Evolutionary conservation across 2,113 vertebrate genomes (phyloP).

Genomic region (Camelus dromedarius): DNA sequence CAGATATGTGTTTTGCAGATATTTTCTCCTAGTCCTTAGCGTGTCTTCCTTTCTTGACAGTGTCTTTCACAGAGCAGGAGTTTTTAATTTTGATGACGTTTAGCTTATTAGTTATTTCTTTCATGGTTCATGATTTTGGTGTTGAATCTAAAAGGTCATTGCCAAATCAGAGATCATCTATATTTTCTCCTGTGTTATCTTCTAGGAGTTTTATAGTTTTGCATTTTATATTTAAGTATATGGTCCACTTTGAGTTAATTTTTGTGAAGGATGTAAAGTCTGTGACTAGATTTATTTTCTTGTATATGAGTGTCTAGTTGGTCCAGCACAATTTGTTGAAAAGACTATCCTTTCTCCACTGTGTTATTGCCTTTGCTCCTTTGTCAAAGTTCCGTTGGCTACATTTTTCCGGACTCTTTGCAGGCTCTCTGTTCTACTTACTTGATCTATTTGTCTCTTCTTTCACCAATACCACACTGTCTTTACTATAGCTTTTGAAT

Average conservation of each 20-base stretch:
- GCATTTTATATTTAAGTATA: background rate
- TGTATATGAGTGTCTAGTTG: background rate
- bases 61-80: slow-evolving; percentile 16
- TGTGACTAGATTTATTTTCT: background rate
- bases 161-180: background rate
- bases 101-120: background rate
- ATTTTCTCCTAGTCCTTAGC: background rate
- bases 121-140: slow-evolving; percentile 13
- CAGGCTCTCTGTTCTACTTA: background rate
- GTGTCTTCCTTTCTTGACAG: background rate
- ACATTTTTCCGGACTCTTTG: background rate
- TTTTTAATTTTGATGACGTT: slow-evolving; percentile 20
- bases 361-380: background rate
- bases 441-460: background rate
- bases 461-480: background rate
- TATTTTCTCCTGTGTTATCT: background rate
- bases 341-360: background rate
- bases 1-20: background rate
- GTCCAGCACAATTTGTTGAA: background rate
- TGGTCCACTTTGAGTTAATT: background rate
- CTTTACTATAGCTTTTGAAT: background rate
- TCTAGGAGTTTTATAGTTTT: slow-evolving; percentile 19
- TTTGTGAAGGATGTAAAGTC: background rate
- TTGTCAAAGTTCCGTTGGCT: background rate
- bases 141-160: background rate